Conservation (phyloP, 2,888 invertebrate species). For the Tetragnatha montana region DNA sequence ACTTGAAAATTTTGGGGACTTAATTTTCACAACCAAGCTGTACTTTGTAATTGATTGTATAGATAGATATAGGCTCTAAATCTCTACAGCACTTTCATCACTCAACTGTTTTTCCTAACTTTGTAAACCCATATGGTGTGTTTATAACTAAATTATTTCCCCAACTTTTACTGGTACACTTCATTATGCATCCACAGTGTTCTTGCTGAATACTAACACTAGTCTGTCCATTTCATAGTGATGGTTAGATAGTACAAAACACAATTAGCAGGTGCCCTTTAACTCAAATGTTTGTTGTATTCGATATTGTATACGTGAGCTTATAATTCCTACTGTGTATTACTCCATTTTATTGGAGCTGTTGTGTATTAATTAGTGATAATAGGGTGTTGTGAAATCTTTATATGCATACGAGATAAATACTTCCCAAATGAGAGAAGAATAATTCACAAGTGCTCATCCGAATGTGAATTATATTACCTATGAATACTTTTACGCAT, state of each 20-base stretch:
- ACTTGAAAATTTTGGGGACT: slow-evolving; percentile 69
- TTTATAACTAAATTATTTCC: slow-evolving; percentile 61
- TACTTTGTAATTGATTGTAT: slow-evolving; percentile 46
- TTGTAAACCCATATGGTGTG: slow-evolving; percentile 32
- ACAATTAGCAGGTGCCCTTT: slow-evolving; percentile 71
- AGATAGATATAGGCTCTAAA: slow-evolving; percentile 50
- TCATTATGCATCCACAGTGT: slow-evolving; percentile 64
- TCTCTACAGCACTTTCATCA: slow-evolving; percentile 48
- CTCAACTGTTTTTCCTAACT: slow-evolving; percentile 49
- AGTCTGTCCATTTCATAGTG: slow-evolving; percentile 71
- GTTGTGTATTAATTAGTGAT: slow-evolving; percentile 67
- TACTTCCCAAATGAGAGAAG: slow-evolving; percentile 38
- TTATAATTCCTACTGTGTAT: slow-evolving; percentile 70
- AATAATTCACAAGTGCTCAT: slow-evolving; percentile 68
- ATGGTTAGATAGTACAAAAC: slow-evolving; percentile 72
- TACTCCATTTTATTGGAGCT: slow-evolving; percentile 67
- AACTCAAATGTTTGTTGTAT: slow-evolving; percentile 70
- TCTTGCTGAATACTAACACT: slow-evolving; percentile 71
- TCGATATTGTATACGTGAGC: slow-evolving; percentile 70
- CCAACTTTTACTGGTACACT: slow-evolving; percentile 67
- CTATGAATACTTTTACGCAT: slow-evolving; percentile 23
- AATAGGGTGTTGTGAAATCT: slow-evolving; percentile 64
- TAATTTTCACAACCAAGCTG: slow-evolving; percentile 44
- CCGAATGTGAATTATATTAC: slow-evolving; percentile 44
- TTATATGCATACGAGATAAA: slow-evolving; percentile 61